Conservation (phyloP, 2,113 vertebrate genomes). For the Entosphenus tridentatus region DNA sequence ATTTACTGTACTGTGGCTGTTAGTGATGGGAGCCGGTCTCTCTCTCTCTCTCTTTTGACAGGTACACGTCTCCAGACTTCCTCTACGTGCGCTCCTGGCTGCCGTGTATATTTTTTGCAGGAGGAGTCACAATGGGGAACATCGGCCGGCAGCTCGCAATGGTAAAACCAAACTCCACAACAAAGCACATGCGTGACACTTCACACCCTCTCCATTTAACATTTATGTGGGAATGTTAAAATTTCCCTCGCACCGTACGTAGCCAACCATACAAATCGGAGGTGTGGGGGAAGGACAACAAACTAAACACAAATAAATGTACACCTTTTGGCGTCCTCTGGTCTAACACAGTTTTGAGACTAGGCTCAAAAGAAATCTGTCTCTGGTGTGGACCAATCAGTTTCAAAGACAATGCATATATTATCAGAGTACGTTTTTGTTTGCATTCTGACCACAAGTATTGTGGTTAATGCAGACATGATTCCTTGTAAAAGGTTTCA, state of each 20-base stretch:
- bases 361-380: no score
- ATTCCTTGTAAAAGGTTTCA: no score
- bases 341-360: no score
- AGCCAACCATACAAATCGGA: neutral
- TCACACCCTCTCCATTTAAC: neutral
- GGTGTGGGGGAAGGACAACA: neutral
- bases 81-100: conserved; percentile 89
- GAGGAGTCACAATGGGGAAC: conserved; percentile 90
- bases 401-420: no score
- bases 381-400: no score
- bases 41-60: conserved; percentile 16
- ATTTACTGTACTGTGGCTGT: no score
- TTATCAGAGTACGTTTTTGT: no score
- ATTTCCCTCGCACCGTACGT: neutral
- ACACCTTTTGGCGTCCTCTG: neutral
- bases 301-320: neutral
- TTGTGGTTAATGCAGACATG: no score
- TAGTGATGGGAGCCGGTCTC: neutral
- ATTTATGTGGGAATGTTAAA: conserved; percentile 7
- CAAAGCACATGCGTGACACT: no score
- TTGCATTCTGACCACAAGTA: no score
- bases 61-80: conserved; percentile 79
- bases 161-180: conserved; percentile 25
- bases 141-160: conserved; percentile 76
- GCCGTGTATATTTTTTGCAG: conserved; percentile 90